These are phyloP conservation scores for Typhlomys cinereus DNA, from an alignment of 2,113 vertebrate species.

Conservation along the genomic window DNA sequence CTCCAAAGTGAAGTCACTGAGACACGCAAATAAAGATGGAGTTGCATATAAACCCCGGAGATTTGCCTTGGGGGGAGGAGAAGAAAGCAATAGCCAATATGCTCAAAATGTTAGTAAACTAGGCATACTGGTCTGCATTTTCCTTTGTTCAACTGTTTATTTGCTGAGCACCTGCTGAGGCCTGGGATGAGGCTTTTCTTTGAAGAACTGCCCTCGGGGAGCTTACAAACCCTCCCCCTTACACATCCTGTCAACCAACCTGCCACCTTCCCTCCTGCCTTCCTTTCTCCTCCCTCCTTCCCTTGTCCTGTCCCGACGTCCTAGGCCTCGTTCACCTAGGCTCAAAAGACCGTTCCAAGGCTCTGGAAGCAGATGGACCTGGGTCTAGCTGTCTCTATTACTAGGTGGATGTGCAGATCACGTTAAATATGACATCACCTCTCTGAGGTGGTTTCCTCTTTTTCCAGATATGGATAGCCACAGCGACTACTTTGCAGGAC, in stretches of 20 bases:
- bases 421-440: background rate
- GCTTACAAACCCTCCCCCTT: background rate
- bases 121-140: background rate
- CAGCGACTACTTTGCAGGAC: background rate
- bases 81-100: background rate
- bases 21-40: background rate
- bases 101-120: slow-evolving; percentile 15
- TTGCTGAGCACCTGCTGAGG: background rate
- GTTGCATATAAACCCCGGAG: background rate
- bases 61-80: background rate
- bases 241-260: background rate
- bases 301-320: background rate
- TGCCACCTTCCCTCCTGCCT: background rate
- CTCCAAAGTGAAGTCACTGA: background rate
- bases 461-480: background rate
- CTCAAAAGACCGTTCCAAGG: background rate
- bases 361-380: background rate
- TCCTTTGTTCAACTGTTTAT: slow-evolving; percentile 5
- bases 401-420: background rate
- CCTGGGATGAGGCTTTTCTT: background rate
- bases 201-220: background rate
- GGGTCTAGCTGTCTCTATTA: background rate
- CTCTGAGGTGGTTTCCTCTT: background rate
- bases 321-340: background rate
- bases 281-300: background rate